A percentile compares a stretch with the other conserved stretches of the same genome.
phyloP scores from a whole-genome alignment of 2,888 invertebrate species.

The Holacanthella duospinosa region DNA sequence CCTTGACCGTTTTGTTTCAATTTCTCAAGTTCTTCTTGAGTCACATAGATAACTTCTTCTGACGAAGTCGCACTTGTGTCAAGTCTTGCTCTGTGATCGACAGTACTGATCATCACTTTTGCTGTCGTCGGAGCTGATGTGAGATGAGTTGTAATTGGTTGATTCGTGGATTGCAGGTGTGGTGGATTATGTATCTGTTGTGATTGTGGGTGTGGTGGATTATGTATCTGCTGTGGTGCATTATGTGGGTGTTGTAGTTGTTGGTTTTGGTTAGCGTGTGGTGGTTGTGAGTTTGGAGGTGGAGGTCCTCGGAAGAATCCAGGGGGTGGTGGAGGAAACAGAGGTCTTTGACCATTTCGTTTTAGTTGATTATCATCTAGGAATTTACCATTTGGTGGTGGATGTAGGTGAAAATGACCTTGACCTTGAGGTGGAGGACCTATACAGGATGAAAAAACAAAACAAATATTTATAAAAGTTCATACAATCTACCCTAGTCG shows the following conservation, averaged over 20 bases:
- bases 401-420: background rate
- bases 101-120: background rate
- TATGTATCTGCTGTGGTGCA: background rate
- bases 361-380: background rate
- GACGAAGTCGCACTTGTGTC: constrained; percentile 6
- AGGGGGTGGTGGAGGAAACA: background rate
- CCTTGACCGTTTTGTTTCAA: constrained; percentile 32
- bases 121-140: background rate
- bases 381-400: background rate
- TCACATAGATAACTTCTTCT: constrained; percentile 36
- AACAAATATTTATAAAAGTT: background rate
- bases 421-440: background rate
- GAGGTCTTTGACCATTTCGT: constrained; percentile 6
- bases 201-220: background rate
- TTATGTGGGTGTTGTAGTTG: background rate
- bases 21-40: constrained; percentile 33
- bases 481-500: background rate
- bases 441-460: background rate
- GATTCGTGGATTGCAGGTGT: background rate
- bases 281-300: background rate
- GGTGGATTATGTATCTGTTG: background rate
- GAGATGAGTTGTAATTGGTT: background rate
- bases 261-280: background rate
- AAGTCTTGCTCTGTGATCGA: background rate
- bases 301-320: background rate